Evolutionary conservation across 2,888 invertebrate species (phyloP), one percentile per base, ranked within the genome.

Genomic region (Allygus modestus): DNA sequence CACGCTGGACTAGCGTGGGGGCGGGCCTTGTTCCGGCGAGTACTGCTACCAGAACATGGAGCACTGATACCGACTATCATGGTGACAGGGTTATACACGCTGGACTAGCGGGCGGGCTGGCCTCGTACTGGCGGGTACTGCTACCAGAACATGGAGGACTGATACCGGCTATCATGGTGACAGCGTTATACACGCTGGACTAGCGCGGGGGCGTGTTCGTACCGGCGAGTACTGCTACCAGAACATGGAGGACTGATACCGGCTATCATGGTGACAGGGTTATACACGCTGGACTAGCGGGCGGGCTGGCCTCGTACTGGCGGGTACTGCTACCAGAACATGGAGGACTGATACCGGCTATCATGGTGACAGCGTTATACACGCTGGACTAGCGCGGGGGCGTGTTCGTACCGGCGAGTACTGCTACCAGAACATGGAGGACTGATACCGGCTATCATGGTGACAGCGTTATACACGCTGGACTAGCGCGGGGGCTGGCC

Each of bases 141-240:
- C 77, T 77, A 77, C 77, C 51, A 51, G 46, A 73, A 73, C 41
- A 73, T 73, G 37, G 65, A 31, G 46, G 54, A 54, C 23, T 7
- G 33, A 69, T 12, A 12, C 23, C n/a, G 2, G 15, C 23, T 69
- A 17, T 69, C 37, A 69, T 31, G 26, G 33, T 23, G n/a, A 69
- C 37, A 69, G 12, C 23, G 51, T 11, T 17, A 7, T 51, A n/a
- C 15, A n/a, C 2, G 9, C 51, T 15, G 73, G 20, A 2, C 0
- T n/a, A n/a, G 15, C 23, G 46, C 31, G 28, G 46, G 43, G 77
- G 77, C 26, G 23, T 9, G 51, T 11, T 9, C n/a, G 4, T 9
- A 4, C 37, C 37, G 37, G n/a, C 23, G 73, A 23, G 1, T 43
- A 37, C 43, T 11, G 77, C 77, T 77, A 77, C 77, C 51, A 51